Conservation (phyloP, 2,797 vertebrate species). For the Spheniscus humboldti region DNA sequence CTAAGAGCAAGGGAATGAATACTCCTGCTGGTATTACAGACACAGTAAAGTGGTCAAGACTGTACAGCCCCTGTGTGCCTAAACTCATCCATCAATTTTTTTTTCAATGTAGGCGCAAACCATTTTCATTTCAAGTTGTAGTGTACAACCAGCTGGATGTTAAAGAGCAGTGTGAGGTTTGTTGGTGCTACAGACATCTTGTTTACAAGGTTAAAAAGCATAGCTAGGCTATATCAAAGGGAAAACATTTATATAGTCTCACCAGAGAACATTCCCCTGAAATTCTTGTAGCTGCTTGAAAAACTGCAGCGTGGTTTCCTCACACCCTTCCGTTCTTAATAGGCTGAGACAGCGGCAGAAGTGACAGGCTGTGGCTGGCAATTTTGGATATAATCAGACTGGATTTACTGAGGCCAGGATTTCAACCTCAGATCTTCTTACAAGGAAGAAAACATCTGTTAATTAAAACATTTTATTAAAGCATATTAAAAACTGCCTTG, state of each 20-base stretch:
- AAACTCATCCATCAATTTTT: not conserved
- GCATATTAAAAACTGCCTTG: not conserved
- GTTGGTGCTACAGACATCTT: not conserved
- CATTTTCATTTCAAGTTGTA: not conserved
- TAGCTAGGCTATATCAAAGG: not conserved
- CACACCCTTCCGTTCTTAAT: not conserved
- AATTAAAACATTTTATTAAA: not conserved
- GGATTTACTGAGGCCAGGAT: not conserved
- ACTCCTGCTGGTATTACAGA: not conserved
- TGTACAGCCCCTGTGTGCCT: not conserved
- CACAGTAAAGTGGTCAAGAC: not conserved
- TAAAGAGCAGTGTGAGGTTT: not conserved
- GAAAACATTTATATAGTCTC: not conserved
- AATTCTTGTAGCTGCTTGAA: not conserved
- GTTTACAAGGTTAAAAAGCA: not conserved
- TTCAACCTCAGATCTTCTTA: not conserved
- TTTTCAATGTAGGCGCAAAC: not conserved
- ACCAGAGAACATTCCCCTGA: not conserved
- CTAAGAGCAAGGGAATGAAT: not conserved
- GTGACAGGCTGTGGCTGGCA: not conserved
- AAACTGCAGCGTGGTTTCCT: not conserved
- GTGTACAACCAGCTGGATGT: not conserved
- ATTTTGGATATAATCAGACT: not conserved
- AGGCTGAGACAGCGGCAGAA: not conserved
- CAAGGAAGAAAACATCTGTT: not conserved